Evolutionary conservation across 2,113 vertebrate species (phyloP).

Genomic region (Eudorcas thomsonii): DNA sequence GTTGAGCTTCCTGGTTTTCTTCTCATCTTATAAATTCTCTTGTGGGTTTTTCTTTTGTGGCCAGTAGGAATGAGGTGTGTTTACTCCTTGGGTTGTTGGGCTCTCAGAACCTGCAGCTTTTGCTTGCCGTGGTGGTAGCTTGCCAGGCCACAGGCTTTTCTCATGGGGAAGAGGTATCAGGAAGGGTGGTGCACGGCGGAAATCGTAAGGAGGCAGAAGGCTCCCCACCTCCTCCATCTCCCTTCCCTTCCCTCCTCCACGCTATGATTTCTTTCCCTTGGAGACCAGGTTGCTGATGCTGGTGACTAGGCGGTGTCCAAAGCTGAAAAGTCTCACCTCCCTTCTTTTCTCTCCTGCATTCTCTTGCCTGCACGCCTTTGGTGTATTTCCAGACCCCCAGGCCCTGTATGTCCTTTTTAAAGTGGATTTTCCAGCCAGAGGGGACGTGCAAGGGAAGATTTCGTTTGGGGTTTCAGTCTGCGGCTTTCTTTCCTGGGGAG

Average conservation of each 20-base stretch:
- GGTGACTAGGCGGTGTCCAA: rapidly evolving
- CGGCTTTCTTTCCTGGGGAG: not conserved
- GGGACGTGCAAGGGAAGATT: not conserved
- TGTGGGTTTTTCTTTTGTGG: not conserved
- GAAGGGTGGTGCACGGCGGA: rapidly evolving
- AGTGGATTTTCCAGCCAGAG: not conserved
- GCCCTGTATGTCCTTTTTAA: not conserved
- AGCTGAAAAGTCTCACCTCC: not conserved
- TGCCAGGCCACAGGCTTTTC: not conserved
- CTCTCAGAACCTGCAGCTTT: not conserved
- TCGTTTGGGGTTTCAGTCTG: not conserved
- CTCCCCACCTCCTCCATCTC: rapidly evolving
- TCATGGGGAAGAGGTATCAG: not conserved
- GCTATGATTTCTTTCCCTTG: not conserved
- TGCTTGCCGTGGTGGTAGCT: not conserved
- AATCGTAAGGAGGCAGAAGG: not conserved
- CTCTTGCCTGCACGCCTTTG: not conserved
- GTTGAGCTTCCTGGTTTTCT: not conserved
- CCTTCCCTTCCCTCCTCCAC: not conserved
- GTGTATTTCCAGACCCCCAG: not conserved
- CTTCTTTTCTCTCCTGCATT: not conserved
- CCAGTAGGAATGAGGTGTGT: not conserved
- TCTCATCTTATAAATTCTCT: not conserved
- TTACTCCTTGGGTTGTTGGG: rapidly evolving
- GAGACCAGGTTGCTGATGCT: not conserved